Evolutionary conservation across 2,888 invertebrate species (phyloP).

Genomic region (Argyresthia goedartella): DNA sequence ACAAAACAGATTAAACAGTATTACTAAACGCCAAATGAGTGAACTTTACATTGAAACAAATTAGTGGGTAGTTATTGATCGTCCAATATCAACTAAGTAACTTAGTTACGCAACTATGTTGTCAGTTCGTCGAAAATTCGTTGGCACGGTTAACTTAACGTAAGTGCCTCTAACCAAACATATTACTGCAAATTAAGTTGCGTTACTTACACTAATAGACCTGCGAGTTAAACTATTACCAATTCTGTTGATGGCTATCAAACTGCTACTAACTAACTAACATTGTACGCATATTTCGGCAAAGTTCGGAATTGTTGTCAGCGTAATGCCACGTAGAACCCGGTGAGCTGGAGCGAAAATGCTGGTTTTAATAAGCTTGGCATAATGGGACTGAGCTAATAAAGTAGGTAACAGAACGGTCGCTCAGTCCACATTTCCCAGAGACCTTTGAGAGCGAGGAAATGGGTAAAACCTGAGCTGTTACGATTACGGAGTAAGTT

Average conservation of each 20-base stretch:
- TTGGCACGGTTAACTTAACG: conserved; percentile 30
- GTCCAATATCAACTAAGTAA: conserved; percentile 35
- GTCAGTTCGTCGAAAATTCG: conserved; percentile 36
- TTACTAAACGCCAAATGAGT: too few species aligned
- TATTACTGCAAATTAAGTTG: conserved; percentile 26
- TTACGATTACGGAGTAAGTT: too few species aligned
- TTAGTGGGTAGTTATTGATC: conserved; percentile 26
- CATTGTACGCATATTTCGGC: conserved; percentile 5
- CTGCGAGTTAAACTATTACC: conserved; percentile 2
- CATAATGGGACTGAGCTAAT: too few species aligned
- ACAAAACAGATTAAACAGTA: too few species aligned
- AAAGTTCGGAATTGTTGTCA: background rate
- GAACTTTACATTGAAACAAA: too few species aligned
- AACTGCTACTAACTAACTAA: background rate
- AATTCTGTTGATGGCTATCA: conserved; percentile 2
- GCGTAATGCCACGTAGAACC: too few species aligned
- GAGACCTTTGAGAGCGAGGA: too few species aligned
- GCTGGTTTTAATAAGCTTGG: too few species aligned
- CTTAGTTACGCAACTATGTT: conserved; percentile 45
- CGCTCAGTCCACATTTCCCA: too few species aligned
- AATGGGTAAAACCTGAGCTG: too few species aligned
- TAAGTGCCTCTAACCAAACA: conserved; percentile 59
- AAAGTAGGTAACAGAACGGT: too few species aligned
- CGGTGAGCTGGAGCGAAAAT: too few species aligned
- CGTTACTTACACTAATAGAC: conserved; percentile 4